Evolutionary conservation across 1,140 invertebrate species (phyloP), one percentile per base, ranked within the genome.

Genomic region (Ostrea edulis): DNA sequence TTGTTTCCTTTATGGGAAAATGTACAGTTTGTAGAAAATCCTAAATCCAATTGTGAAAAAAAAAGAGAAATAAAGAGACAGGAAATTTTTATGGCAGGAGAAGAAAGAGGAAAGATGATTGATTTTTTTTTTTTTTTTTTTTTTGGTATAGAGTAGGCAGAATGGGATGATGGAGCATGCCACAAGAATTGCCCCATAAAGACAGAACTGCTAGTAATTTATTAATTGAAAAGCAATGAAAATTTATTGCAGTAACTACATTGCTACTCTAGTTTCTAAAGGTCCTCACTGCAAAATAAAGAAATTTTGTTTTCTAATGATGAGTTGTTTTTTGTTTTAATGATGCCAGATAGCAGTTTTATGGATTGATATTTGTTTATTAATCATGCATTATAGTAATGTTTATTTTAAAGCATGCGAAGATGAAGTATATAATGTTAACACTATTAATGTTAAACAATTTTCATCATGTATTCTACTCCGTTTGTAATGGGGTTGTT

Each of bases 201-300:
- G 68, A 29, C 9, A 77, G 9, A 77, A 25, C 68, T 77, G 68
- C 68, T 3, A 4, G 8, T 71, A 71, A 12, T 29, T 29, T 29
- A 25, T 77, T 77, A 77, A 77, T 77, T 77, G 68, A 77, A 77
- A 62, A 25, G 29, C 25, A 77, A 77, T 17, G 68, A 77, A 29
- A 77, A 35, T 77, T 77, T 14, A 77, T 77, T 29, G 68, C 22
- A 11, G 68, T 35, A 77, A 25, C 29, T 77, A 14, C 55, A 62
- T 62, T 62, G n/a, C 17, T 62, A 20, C 55, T 20, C 55, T n/a
- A 20, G 7, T 7, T 17, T 7, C 17, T 62, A 17, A 20, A 17
- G 55, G 17, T 62, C 55, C 2, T 17, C 17, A 62, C n/a, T 62
- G 5, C n/a, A 62, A 62, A 62, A 62, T 58, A 62, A 58, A 12